A percentile compares a stretch with the other conserved stretches of the same genome.
These are phyloP conservation scores for Hirudo medicinalis DNA, from an alignment of 1,140 invertebrate species.

Conservation along the genomic window DNA sequence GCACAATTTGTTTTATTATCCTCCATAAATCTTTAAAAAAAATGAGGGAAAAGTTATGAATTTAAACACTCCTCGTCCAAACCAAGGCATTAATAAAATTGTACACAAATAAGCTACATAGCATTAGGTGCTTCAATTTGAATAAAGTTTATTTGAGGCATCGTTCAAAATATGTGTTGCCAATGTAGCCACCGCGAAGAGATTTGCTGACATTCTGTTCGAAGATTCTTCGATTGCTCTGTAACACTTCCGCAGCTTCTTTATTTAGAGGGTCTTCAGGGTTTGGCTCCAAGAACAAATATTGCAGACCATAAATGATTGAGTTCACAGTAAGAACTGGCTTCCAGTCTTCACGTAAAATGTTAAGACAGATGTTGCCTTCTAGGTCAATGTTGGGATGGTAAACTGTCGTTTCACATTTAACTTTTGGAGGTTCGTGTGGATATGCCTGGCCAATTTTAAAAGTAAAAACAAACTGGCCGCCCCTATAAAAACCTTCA, in stretches of 20 bases:
- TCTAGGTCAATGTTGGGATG: conserved; percentile 84
- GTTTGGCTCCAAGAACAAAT: conserved; percentile 94
- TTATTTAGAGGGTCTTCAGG: conserved; percentile 96
- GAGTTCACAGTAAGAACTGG: conserved; percentile 94
- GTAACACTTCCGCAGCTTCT: conserved; percentile 93
- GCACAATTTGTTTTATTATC: conserved; percentile 1
- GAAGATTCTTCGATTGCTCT: conserved; percentile 80
- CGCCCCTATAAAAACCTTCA: conserved; percentile 90
- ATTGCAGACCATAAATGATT: conserved; percentile 92
- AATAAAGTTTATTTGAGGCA: conserved; percentile 70
- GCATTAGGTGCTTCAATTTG: not conserved
- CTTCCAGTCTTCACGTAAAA: conserved; percentile 97
- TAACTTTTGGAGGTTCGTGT: conserved; percentile 76
- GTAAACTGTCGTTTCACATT: conserved; percentile 81
- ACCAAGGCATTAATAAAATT: not conserved
- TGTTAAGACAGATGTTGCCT: conserved; percentile 86
- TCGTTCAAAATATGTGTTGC: conserved; percentile 79
- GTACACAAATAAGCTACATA: not conserved
- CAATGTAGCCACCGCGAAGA: conserved; percentile 85
- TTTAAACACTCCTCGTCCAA: not conserved
- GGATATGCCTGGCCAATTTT: conserved; percentile 92
- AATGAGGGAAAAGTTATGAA: not conserved
- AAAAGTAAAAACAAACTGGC: conserved; percentile 89
- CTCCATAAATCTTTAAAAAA: not conserved
- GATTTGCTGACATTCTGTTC: conserved; percentile 91